Evolutionary conservation across 2,888 invertebrate genomes (phyloP).

Genomic region (Mactromeris polynyma): DNA sequence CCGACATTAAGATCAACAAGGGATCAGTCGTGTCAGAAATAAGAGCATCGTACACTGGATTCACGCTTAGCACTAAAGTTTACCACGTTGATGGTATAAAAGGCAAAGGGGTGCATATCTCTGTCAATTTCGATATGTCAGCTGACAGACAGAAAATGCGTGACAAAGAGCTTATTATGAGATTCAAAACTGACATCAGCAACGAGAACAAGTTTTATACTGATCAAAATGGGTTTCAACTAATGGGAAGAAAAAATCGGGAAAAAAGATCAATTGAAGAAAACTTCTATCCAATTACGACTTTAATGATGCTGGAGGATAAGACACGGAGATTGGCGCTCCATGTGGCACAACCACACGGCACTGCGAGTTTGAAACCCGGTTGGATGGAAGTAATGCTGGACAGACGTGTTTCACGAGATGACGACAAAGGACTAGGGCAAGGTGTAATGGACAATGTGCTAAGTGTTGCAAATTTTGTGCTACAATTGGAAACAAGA

Average conservation of each 20-base stretch:
- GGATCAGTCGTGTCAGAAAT: slow-evolving; percentile 95
- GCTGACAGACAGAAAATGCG: slow-evolving; percentile 27
- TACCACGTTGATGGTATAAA: slow-evolving; percentile 75
- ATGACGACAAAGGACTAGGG: slow-evolving; percentile 85
- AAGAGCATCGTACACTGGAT: slow-evolving; percentile 89
- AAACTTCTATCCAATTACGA: slow-evolving; percentile 86
- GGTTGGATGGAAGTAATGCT: slow-evolving; percentile 86
- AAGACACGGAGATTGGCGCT: slow-evolving; percentile 77
- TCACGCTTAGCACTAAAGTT: slow-evolving; percentile 74
- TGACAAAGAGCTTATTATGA: slow-evolving; percentile 84
- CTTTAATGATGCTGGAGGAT: slow-evolving; percentile 83
- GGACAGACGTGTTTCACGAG: slow-evolving; percentile 82
- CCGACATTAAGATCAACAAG: slow-evolving; percentile 93
- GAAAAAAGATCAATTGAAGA: slow-evolving; percentile 78
- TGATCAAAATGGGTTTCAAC: slow-evolving; percentile 85
- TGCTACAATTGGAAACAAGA: slow-evolving; percentile 78
- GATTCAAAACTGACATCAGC: slow-evolving; percentile 79
- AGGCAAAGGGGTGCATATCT: slow-evolving; percentile 75
- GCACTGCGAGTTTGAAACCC: slow-evolving; percentile 80
- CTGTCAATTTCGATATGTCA: slow-evolving; percentile 76
- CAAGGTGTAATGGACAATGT: slow-evolving; percentile 84
- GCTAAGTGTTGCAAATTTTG: slow-evolving; percentile 76
- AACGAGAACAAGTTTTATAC: slow-evolving; percentile 81
- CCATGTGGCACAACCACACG: slow-evolving; percentile 85
- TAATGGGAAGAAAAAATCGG: slow-evolving; percentile 80